phyloP scores from a whole-genome alignment of 2,113 vertebrate genomes.

The Laticauda colubrina region DNA sequence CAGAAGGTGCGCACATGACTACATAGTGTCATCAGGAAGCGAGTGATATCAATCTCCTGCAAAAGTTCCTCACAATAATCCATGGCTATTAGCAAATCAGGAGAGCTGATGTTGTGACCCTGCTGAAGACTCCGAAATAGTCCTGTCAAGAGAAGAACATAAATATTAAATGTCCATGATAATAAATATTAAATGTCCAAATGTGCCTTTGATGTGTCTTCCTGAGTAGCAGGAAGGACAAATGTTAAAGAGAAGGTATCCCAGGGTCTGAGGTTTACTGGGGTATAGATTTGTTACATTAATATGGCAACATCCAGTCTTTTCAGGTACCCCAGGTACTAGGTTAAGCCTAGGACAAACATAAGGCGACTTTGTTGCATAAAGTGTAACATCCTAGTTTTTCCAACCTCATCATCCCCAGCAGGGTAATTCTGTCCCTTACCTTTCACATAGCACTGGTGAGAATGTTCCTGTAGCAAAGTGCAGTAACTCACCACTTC shows the following conservation, averaged over 20 bases:
- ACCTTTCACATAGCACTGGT: conserved; percentile 93
- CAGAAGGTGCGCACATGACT: conserved; percentile 81
- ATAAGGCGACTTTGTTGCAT: background rate
- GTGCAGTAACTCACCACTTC: conserved; percentile 88
- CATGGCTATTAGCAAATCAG: conserved; percentile 88
- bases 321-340: background rate
- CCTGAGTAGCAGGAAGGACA: background rate
- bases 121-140: conserved; percentile 93
- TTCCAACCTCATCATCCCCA: background rate
- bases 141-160: conserved; percentile 56
- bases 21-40: conserved; percentile 90
- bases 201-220: background rate
- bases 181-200: background rate
- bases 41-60: conserved; percentile 92
- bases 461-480: conserved; percentile 91
- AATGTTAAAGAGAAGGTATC: background rate
- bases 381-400: background rate
- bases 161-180: background rate
- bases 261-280: background rate
- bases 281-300: background rate
- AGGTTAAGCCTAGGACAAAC: background rate
- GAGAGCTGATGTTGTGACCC: conserved; percentile 81
- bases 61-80: conserved; percentile 97
- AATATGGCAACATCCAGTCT: background rate
- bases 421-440: conserved; percentile 11